Base-by-base conservation (phyloP, 2,113 vertebrate species). In the Cololabis saira region DNA sequence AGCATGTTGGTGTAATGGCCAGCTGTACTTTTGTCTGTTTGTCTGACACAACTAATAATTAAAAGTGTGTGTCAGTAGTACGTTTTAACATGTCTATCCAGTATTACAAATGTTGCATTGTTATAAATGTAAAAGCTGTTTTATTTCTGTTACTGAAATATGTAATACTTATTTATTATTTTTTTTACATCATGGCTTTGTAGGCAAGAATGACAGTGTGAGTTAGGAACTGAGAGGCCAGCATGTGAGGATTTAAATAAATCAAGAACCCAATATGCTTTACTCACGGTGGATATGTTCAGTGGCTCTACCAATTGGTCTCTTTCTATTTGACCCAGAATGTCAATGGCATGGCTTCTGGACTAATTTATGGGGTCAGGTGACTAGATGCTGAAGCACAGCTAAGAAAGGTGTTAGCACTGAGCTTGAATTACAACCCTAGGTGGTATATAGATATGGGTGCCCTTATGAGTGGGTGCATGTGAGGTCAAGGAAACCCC, bases 401-500 rank as follows among this genome's bases (percentile, higher is more conserved):
- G 68, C 67, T 62, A 64, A 67, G 60, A 62, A 41, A 50, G 51
- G 51, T 42, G 60, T 62, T 40, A 42, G 58, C 63, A 70, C 45
- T 73, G 63, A 76, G 72, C 67, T 61, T 51, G 51, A 55, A 61
- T 77, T 67, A 75, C 67, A 24, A n/a, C 60, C 52, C 18, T 62
- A 14, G 47, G 73, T 74, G 74, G 45, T 74, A 67, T 56, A 68
- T 83, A 82, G 74, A 82, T 74, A 72, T 79, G 69, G 76, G 72
- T 79, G 78, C 67, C 72, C 42, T 27, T 72, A 82, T 10, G 60
- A 74, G 62, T 71, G 49, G 54, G 62, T 82, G 75, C 66, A 79
- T 71, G 67, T 77, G 92, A 93, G 92, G 92, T 94, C 33, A 43
- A 61, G 33, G 24, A 54, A 47, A 70, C 70, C 74, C 49, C 68